A percentile compares a stretch with the other conserved stretches of the same genome.
These are phyloP conservation scores for Nansenia antarctica DNA, from an alignment of 2,113 vertebrate genomes.

Conservation along the genomic window DNA sequence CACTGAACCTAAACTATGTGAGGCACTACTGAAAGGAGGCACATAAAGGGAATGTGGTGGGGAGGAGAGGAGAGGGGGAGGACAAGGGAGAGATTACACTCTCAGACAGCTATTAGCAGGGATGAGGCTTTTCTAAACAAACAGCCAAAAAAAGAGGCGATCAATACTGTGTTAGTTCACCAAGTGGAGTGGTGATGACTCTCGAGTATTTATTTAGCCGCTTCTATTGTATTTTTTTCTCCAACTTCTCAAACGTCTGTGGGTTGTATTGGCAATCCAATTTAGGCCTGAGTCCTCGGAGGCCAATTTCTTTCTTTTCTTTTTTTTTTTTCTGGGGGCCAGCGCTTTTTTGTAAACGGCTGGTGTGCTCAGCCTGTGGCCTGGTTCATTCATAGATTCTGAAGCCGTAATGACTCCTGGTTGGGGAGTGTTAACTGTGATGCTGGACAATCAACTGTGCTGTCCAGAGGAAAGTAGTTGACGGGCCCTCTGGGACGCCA, in stretches of 20 bases:
- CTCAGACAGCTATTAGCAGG: slow-evolving; percentile 78
- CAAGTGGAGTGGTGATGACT: slow-evolving; percentile 68
- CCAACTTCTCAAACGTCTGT: slow-evolving; percentile 56
- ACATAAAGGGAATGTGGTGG: slow-evolving; percentile 65
- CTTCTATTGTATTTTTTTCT: slow-evolving; percentile 72
- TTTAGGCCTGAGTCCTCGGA: slow-evolving; percentile 61
- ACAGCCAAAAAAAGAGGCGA: slow-evolving; percentile 70
- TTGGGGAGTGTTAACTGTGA: slow-evolving; percentile 55
- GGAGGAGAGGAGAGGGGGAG: slow-evolving; percentile 63
- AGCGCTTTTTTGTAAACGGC: slow-evolving; percentile 54
- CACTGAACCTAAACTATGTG: slow-evolving; percentile 74
- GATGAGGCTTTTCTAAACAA: slow-evolving; percentile 82
- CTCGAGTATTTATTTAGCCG: slow-evolving; percentile 69
- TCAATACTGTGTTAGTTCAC: slow-evolving; percentile 80
- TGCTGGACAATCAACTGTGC: slow-evolving; percentile 53
- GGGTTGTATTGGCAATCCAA: slow-evolving; percentile 73
- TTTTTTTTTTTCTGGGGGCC: too few species aligned
- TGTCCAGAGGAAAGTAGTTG: slow-evolving; percentile 55
- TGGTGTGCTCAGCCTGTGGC: slow-evolving; percentile 32
- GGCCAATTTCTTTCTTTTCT: slow-evolving; percentile 53
- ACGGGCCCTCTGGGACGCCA: slow-evolving; percentile 53
- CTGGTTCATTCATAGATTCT: slow-evolving; percentile 55
- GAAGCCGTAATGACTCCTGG: slow-evolving; percentile 67
- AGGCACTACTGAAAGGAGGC: slow-evolving; percentile 64
- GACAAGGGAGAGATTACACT: slow-evolving; percentile 77